Conservation (phyloP, 2,797 vertebrate genomes). For the Melanotaenia maccullochi region DNA sequence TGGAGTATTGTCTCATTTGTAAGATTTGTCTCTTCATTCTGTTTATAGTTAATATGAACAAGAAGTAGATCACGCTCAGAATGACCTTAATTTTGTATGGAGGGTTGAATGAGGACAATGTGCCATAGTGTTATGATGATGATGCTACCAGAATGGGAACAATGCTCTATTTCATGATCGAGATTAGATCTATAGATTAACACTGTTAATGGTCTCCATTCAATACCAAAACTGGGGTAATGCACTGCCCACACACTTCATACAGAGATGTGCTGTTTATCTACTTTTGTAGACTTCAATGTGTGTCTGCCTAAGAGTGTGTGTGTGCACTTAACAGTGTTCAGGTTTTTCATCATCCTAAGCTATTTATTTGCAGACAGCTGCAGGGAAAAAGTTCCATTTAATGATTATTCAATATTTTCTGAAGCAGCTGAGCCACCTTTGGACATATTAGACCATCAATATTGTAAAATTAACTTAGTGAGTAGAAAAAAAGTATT, state of each 20-base stretch:
- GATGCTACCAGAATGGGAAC: constrained; percentile 40
- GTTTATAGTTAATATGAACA: constrained; percentile 9
- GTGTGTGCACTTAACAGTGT: neutral
- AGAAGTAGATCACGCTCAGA: constrained; percentile 30
- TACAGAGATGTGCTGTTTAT: constrained; percentile 47
- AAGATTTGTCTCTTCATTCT: constrained; percentile 1
- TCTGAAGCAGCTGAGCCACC: constrained; percentile 10
- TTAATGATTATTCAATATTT: constrained; percentile 31
- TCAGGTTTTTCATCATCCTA: constrained; percentile 26
- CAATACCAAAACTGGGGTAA: constrained; percentile 71
- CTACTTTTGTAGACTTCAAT: neutral
- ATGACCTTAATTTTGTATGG: constrained; percentile 33
- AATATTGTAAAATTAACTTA: neutral
- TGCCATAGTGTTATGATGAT: constrained; percentile 35
- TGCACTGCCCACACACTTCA: constrained; percentile 43
- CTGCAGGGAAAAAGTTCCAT: neutral
- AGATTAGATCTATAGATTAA: constrained; percentile 67
- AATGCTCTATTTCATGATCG: constrained; percentile 57
- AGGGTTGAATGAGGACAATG: constrained; percentile 43
- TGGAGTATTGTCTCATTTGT: constrained; percentile 14
- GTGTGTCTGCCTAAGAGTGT: neutral
- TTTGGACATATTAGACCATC: constrained; percentile 9
- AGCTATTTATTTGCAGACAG: constrained; percentile 15
- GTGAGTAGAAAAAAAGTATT: neutral
- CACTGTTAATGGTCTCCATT: constrained; percentile 62